Evolutionary conservation across 2,888 invertebrate species (phyloP).

Genomic region (Oxyscelio sp.): DNA sequence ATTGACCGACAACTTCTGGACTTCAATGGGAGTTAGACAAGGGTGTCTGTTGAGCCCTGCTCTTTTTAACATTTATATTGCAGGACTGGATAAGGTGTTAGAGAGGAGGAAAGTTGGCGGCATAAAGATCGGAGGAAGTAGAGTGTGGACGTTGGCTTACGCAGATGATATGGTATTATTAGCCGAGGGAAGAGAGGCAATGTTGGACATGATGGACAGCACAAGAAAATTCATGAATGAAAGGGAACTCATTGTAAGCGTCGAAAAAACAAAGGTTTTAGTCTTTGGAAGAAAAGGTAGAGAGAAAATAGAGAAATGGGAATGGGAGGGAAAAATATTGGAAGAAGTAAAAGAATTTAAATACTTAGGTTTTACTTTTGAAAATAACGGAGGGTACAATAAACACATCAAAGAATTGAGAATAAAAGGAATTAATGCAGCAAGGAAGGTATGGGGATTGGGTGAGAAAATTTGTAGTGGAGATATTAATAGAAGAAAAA

Average conservation of each 20-base stretch:
- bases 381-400: constrained; percentile 9
- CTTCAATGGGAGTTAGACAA: constrained; percentile 7
- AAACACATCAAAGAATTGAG: constrained; percentile 36
- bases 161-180: constrained; percentile 23
- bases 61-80: constrained; percentile 7
- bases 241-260: constrained; percentile 30
- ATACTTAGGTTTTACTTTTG: neutral
- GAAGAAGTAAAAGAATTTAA: neutral
- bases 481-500: constrained; percentile 36
- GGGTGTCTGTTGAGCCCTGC: constrained; percentile 11
- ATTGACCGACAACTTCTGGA: neutral
- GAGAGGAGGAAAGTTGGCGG: constrained; percentile 4
- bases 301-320: neutral
- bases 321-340: neutral
- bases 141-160: constrained; percentile 19
- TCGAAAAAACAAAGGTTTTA: constrained; percentile 34
- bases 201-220: constrained; percentile 1
- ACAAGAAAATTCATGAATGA: constrained; percentile 30
- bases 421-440: constrained; percentile 32
- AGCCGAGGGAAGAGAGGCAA: constrained; percentile 6
- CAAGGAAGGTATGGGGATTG: constrained; percentile 24
- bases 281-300: neutral
- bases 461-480: constrained; percentile 28
- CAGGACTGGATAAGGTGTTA: constrained; percentile 9
- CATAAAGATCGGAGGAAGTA: constrained; percentile 14